These are phyloP conservation scores for Olivierus martensii DNA, from an alignment of 1,140 invertebrate species.

Conservation along the genomic window DNA sequence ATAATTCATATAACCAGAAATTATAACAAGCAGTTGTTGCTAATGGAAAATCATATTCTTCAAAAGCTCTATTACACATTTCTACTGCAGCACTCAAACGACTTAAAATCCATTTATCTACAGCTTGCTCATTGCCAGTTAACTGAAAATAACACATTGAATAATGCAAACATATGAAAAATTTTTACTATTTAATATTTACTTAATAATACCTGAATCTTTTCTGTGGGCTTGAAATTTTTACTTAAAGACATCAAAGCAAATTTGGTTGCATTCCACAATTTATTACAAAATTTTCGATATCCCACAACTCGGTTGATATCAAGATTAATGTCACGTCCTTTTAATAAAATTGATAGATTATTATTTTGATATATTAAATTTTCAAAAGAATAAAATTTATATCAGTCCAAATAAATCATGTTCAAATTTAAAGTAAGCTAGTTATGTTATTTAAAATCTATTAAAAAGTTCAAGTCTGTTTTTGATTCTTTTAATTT, in stretches of 20 bases:
- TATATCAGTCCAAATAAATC: no score
- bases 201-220: not conserved
- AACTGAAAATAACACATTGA: not conserved
- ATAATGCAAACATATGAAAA: no score
- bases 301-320: slow-evolving; percentile 94
- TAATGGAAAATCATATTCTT: slow-evolving; percentile 72
- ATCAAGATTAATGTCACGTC: slow-evolving; percentile 85
- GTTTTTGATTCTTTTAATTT: no score
- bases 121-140: slow-evolving; percentile 29
- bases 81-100: slow-evolving; percentile 60
- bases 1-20: slow-evolving; percentile 96
- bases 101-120: slow-evolving; percentile 94
- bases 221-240: slow-evolving; percentile 25
- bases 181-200: no score
- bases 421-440: no score
- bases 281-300: slow-evolving; percentile 97
- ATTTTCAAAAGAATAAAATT: no score
- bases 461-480: no score
- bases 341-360: slow-evolving; percentile 1
- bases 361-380: no score
- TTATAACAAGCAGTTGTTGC: slow-evolving; percentile 87
- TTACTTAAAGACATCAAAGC: slow-evolving; percentile 46
- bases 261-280: slow-evolving; percentile 98
- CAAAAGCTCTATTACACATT: slow-evolving; percentile 63
- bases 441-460: no score